phyloP scores from a whole-genome alignment of 2,113 vertebrate genomes.

The Paramormyrops kingsleyae region DNA sequence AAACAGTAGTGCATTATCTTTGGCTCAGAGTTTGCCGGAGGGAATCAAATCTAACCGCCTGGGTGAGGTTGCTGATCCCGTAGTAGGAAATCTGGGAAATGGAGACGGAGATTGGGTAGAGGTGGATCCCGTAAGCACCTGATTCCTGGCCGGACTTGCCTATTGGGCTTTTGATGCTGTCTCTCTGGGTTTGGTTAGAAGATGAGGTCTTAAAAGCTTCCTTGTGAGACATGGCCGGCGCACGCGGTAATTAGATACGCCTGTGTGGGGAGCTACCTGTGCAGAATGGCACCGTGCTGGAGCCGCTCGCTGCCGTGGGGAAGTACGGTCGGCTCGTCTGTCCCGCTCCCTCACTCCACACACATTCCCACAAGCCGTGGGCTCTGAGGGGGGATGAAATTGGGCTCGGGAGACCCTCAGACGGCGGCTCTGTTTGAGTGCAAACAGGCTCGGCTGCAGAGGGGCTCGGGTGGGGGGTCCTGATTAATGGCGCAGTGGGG shows the following conservation, averaged over 20 bases:
- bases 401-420: not conserved
- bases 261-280: not conserved
- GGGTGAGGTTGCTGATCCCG: not conserved
- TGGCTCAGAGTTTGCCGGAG: not conserved
- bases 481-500: constrained; percentile 32
- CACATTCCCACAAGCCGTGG: not conserved
- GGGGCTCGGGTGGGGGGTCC: constrained; percentile 19
- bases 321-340: not conserved
- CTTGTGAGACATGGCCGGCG: not conserved
- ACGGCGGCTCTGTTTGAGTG: constrained; percentile 19
- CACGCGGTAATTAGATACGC: not conserved
- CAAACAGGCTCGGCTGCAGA: constrained; percentile 52
- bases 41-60: not conserved
- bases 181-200: not conserved
- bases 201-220: not conserved
- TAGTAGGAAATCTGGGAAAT: constrained; percentile 4
- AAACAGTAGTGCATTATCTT: not conserved
- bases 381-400: not conserved
- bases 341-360: not conserved
- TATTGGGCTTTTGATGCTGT: not conserved
- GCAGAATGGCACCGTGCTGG: not conserved
- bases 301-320: not conserved
- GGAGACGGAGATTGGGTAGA: not conserved
- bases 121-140: not conserved
- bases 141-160: not conserved